Evolutionary conservation across 2,888 invertebrate species (phyloP), one percentile per base, ranked within the genome.

Genomic region (Hermaeophaga mercurialis): DNA sequence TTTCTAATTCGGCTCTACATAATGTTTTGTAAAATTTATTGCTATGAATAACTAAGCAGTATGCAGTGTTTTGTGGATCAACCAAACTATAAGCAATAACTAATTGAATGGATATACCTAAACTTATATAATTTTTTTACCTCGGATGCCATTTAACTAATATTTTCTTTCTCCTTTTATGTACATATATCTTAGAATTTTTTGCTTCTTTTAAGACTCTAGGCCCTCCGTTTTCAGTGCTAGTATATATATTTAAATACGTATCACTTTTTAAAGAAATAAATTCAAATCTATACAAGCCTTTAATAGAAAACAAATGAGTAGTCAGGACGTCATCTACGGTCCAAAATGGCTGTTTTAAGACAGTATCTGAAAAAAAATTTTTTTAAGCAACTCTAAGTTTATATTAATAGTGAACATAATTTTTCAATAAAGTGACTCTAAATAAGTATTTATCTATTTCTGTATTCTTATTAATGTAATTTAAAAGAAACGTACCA

Each of bases 91-190:
- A 38, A 38, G 3, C 14, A 14, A 6, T 33, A 11, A 11, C 12
- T 7, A 22, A 7, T 5, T 22, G 7, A 4, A 22, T 22, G 4
- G n/a, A n/a, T n/a, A n/a, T n/a, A n/a, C n/a, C n/a, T n/a, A n/a
- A n/a, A n/a, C n/a, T n/a, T n/a, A n/a, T n/a, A n/a, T n/a, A n/a
- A n/a, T n/a, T 12, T 36, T 14, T 2, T 15, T 36, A 38, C 38
- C 38, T 38, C 12, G 38, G 38, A 12, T 17, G 38, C 38, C 38
- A 38, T 38, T 38, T 38, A 3, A 38, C 38, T 2, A 38, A n/a
- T 18, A 38, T 18, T 38, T 38, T 18, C 38, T 38, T 38, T 15
- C 38, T 15, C 17, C 18, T 38, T 38, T 38, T 38, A n/a, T 38
- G 38, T 18, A 38, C 12, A 7, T 15, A 18, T 4, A 38, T 38